Conservation (phyloP, 2,888 invertebrate genomes). For the Callyntrura sp. region DNA sequence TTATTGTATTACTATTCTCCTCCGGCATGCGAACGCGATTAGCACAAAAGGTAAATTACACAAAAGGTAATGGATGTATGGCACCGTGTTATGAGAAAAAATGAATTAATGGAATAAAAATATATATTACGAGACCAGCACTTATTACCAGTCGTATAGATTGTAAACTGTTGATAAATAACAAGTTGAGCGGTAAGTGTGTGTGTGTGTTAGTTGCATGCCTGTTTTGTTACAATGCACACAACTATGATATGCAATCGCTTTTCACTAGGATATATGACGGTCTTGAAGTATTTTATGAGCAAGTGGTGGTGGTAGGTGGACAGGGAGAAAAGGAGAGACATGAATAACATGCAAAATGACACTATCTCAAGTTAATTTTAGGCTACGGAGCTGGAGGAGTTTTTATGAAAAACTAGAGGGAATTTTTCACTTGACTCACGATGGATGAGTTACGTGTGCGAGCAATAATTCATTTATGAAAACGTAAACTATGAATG, state of each 20-base stretch:
- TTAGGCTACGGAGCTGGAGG: too few relatives aligned
- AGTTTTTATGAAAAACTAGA: constrained; percentile 46
- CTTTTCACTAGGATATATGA: constrained; percentile 33
- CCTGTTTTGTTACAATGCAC: not conserved
- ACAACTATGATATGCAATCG: too few relatives aligned
- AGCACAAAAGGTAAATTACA: constrained; percentile 22
- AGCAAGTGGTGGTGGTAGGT: constrained; percentile 38
- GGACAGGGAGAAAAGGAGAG: constrained; percentile 5
- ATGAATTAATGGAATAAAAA: constrained; percentile 46
- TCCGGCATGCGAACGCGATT: constrained; percentile 38
- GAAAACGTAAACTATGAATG: constrained; percentile 27
- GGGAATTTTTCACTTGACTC: constrained; percentile 29
- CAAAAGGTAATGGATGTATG: constrained; percentile 39
- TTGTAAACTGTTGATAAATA: constrained; percentile 22
- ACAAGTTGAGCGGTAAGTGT: too few relatives aligned
- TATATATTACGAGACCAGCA: constrained; percentile 18
- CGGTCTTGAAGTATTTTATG: constrained; percentile 5
- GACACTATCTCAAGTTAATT: constrained; percentile 69
- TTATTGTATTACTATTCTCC: too few relatives aligned
- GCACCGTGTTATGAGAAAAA: constrained; percentile 34
- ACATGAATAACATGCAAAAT: constrained; percentile 66
- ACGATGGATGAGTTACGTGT: constrained; percentile 42
- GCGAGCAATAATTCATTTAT: constrained; percentile 32
- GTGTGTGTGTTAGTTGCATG: not conserved
- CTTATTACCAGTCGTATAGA: too few relatives aligned